Evolutionary conservation across 2,888 invertebrate species (phyloP).

Genomic region (Drosophila multiciliata): DNA sequence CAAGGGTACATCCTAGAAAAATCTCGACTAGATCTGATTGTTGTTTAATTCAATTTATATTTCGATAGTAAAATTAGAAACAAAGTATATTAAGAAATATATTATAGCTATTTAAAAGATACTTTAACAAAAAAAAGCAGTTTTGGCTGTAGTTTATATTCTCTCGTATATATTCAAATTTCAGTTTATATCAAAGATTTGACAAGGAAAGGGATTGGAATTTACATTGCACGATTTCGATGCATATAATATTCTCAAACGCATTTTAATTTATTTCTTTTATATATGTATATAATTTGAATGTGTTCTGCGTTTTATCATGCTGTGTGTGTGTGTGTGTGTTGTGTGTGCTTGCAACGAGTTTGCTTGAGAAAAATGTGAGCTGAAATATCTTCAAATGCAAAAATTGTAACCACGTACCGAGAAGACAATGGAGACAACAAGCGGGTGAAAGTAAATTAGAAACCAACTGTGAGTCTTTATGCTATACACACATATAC

Average conservation of each 20-base stretch:
- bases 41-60: neutral
- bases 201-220: neutral
- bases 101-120: neutral
- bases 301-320: neutral
- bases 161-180: neutral
- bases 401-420: conserved; percentile 16
- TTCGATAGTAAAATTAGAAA: neutral
- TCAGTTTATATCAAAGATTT: neutral
- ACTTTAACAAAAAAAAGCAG: no score
- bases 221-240: neutral
- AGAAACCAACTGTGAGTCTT: conserved; percentile 52
- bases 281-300: neutral
- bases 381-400: conserved; percentile 17
- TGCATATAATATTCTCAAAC: neutral
- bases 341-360: neutral
- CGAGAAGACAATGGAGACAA: conserved; percentile 12
- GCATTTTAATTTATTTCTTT: neutral
- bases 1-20: no score
- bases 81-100: neutral
- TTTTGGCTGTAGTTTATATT: neutral
- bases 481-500: conserved; percentile 6
- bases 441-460: conserved; percentile 64
- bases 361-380: neutral
- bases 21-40: no score
- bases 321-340: neutral